Evolutionary conservation across 1,140 invertebrate genomes (phyloP).

Genomic region (Probaryconus sp.): DNA sequence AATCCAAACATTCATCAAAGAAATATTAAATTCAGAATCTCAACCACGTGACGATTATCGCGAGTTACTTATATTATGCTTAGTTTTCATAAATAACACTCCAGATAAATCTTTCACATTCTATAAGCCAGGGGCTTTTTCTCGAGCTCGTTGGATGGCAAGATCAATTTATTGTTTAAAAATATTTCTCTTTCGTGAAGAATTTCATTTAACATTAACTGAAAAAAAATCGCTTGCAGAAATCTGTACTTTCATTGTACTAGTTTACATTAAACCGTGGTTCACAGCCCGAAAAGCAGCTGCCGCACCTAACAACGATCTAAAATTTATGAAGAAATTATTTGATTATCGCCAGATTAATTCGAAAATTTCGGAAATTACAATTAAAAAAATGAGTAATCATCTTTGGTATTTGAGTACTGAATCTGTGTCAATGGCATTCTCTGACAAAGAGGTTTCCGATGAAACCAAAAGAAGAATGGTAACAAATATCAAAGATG

Average conservation of each 20-base stretch:
- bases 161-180: constrained; percentile 70
- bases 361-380: constrained; percentile 22
- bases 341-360: constrained; percentile 36
- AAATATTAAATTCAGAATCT: constrained; percentile 8
- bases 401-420: constrained; percentile 52
- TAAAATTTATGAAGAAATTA: constrained; percentile 47
- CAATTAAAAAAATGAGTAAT: constrained; percentile 31
- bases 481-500: neutral
- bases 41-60: constrained; percentile 57
- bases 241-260: constrained; percentile 55
- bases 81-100: constrained; percentile 57
- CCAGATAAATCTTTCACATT: constrained; percentile 58
- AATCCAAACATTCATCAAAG: neutral
- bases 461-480: constrained; percentile 1
- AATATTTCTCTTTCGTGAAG: constrained; percentile 63
- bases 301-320: constrained; percentile 39
- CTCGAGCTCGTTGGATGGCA: constrained; percentile 49
- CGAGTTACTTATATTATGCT: constrained; percentile 57
- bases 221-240: constrained; percentile 28
- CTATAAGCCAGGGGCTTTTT: constrained; percentile 58
- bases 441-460: constrained; percentile 28
- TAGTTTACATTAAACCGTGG: constrained; percentile 57
- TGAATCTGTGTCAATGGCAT: constrained; percentile 31
- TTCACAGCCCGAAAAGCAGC: constrained; percentile 36
- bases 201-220: constrained; percentile 56